Conservation (phyloP, 2,113 vertebrate species). For the Antigone vipio region DNA sequence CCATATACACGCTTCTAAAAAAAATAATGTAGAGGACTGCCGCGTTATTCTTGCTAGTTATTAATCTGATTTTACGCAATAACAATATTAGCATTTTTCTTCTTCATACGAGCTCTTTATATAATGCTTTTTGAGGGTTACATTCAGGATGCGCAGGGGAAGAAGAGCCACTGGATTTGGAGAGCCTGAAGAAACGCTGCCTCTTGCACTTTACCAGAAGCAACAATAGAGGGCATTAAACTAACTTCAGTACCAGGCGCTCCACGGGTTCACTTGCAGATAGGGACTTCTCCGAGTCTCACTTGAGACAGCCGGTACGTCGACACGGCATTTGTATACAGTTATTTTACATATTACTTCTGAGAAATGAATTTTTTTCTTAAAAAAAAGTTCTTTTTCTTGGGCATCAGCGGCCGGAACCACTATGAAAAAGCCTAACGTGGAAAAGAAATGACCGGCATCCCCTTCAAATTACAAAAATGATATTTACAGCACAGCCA, state of each 20-base stretch:
- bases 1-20: neutral
- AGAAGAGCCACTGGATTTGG: neutral
- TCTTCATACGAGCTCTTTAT: neutral
- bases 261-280: neutral
- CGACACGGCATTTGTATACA: too few relatives aligned
- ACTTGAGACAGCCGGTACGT: accelerated
- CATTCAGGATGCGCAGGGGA: neutral
- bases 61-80: neutral
- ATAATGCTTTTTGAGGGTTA: neutral
- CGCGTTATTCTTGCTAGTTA: neutral
- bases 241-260: neutral
- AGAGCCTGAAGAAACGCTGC: neutral
- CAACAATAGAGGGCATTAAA: neutral
- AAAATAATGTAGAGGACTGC: neutral
- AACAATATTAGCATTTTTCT: neutral
- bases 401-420: neutral
- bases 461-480: neutral
- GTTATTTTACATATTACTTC: neutral
- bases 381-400: neutral
- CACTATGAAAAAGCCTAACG: neutral
- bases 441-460: neutral
- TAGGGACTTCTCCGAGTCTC: neutral
- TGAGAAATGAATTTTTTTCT: neutral
- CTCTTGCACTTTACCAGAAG: neutral
- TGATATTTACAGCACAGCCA: neutral